phyloP scores from a whole-genome alignment of 2,113 vertebrate genomes.

The Toxotes jaculatrix region DNA sequence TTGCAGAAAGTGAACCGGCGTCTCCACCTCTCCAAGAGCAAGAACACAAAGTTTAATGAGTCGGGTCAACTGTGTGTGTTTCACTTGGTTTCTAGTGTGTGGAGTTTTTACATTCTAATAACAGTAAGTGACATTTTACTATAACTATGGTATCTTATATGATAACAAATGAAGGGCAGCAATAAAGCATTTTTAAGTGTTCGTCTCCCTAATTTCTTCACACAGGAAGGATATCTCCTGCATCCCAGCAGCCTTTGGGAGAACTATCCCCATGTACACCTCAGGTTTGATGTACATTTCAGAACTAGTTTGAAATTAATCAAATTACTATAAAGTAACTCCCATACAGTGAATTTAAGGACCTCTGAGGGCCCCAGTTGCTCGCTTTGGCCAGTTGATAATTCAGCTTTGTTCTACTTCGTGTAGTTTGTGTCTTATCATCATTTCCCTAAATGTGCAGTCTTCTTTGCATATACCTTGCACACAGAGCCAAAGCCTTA shows the following conservation, averaged over 20 bases:
- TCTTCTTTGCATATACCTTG: not conserved
- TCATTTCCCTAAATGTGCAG: not conserved
- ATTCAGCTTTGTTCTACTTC: not conserved
- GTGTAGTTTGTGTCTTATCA: not conserved
- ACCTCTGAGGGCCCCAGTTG: too few relatives aligned
- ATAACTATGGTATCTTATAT: not conserved
- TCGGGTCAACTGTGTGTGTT: slow-evolving; percentile 96
- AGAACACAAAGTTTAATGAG: slow-evolving; percentile 98
- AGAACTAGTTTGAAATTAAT: too few relatives aligned
- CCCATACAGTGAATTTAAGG: not conserved
- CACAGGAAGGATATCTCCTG: slow-evolving; percentile 94
- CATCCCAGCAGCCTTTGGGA: slow-evolving; percentile 96
- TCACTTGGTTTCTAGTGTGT: slow-evolving; percentile 92
- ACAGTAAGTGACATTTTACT: slow-evolving; percentile 85
- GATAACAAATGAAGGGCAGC: not conserved
- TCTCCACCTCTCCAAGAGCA: slow-evolving; percentile 98
- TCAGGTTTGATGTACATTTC: slow-evolving; percentile 87
- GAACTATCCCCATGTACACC: slow-evolving; percentile 93
- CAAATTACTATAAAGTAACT: too few relatives aligned
- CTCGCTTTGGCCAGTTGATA: too few relatives aligned
- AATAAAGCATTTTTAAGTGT: not conserved
- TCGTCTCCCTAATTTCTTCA: not conserved
- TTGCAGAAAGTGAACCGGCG: slow-evolving; percentile 95
- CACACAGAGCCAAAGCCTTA: too few relatives aligned
- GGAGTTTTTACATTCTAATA: slow-evolving; percentile 92